These are phyloP conservation scores for Drosophila hamatofila DNA, from an alignment of 2,888 invertebrate genomes.

Conservation along the genomic window DNA sequence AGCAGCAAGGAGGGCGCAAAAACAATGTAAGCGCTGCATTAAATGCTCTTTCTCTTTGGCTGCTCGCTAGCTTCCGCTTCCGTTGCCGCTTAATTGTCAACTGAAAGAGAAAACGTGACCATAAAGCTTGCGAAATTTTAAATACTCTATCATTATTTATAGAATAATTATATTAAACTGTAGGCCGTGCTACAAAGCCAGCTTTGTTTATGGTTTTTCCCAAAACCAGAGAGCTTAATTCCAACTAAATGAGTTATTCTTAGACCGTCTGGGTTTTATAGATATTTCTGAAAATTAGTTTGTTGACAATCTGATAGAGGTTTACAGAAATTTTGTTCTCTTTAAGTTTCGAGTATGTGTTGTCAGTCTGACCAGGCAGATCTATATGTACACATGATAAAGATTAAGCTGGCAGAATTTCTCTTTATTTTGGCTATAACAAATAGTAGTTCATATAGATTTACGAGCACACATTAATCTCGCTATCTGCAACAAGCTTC, in stretches of 20 bases:
- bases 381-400: background rate
- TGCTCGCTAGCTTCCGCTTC: slow-evolving; percentile 57
- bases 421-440: background rate
- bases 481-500: slow-evolving; percentile 35
- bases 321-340: background rate
- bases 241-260: background rate
- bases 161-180: slow-evolving; percentile 3
- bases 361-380: no score
- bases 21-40: slow-evolving; percentile 62
- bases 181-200: background rate
- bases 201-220: background rate
- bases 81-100: slow-evolving; percentile 55
- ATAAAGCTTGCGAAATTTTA: slow-evolving; percentile 1
- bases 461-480: slow-evolving; percentile 29
- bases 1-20: slow-evolving; percentile 27
- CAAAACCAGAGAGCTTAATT: background rate
- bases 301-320: no score
- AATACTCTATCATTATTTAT: slow-evolving; percentile 33
- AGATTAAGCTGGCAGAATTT: background rate
- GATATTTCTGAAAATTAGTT: background rate
- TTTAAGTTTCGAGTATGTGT: background rate
- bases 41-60: slow-evolving; percentile 64
- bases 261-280: background rate
- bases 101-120: slow-evolving; percentile 10
- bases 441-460: slow-evolving; percentile 1